Base-by-base conservation (phyloP, 23 tunicate species). In the Oikopleura albicans region DNA sequence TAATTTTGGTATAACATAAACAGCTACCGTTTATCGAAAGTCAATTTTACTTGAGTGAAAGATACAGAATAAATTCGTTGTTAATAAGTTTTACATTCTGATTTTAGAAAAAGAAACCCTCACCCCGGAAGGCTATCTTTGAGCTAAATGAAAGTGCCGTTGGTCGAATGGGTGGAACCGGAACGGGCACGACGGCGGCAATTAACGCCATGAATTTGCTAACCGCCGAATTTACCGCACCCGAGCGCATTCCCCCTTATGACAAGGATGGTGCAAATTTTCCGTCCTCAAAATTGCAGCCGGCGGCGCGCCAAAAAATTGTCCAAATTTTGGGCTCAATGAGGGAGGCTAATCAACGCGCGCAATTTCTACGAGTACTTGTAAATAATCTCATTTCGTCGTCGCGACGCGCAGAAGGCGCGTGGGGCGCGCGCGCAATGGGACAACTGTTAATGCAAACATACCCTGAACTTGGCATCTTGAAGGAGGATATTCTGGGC, bases 401-500 rank as follows among this genome's bases (percentile, higher is more conserved):
- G 37, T 16, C 79, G 4, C 33, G 79, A 12, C 33, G 37, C 33
- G 79, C 79, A 22, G 79, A 71, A 16, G 35, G 35, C 2, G 79
- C 79, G 34, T 71, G 79, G 79, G 79, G 79, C 2, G 27, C 34
- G 37, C 33, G 79, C 33, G 27, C 34, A 2, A 29, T 71, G 34
- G 79, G 79, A 2, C 79, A 71, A 71, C 2, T 71, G 37, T 29
- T 71, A 16, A 29, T 71, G 4, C 33, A 37, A 71, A 16, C 28
- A 2, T 71, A 71, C 31, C 79, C 79, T 22, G 31, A 71, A 71
- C 4, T 71, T 2, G 79, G 34, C 33, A 31, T 12, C 31, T 2
- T 71, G 4, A 12, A 34, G 4, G 79, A 71, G 33, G 79, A 71
- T 71, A 71, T 71, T 71, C 79, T 71, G 28, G 79, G 79, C 33